phyloP scores from a whole-genome alignment of 2,797 vertebrate genomes.

The Propithecus perrieri region DNA sequence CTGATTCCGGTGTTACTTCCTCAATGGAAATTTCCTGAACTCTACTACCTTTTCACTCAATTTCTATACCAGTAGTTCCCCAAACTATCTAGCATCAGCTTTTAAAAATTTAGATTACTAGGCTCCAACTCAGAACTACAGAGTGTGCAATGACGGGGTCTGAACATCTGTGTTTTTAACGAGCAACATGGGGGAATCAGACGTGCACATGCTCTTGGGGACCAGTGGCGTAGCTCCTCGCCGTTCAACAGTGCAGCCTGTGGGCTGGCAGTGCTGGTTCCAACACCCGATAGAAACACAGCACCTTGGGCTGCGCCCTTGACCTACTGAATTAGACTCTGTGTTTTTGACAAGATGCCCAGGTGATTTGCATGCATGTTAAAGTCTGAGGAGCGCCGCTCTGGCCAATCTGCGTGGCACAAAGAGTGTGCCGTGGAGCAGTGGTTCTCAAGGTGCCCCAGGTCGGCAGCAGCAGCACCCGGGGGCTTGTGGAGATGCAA shows the following conservation, averaged over 20 bases:
- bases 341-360: neutral
- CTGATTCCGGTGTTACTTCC: neutral
- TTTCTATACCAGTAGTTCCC: neutral
- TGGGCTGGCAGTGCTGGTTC: neutral
- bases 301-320: neutral
- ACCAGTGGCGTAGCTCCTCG: neutral
- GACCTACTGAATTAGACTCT: neutral
- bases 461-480: too few relatives aligned
- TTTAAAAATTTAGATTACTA: neutral
- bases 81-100: neutral
- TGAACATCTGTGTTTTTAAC: neutral
- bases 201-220: neutral
- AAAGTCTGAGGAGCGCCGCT: neutral
- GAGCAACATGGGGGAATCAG: neutral
- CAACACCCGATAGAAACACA: neutral
- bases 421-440: too few relatives aligned
- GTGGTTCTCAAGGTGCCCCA: neutral
- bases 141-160: fast-evolving
- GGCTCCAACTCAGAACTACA: neutral
- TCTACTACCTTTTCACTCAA: neutral
- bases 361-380: fast-evolving
- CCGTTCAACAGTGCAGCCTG: neutral
- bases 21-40: neutral
- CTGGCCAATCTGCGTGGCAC: neutral
- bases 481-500: neutral